A percentile compares a stretch with the other conserved stretches of the same genome.
phyloP scores from a whole-genome alignment of 2,113 vertebrate species.

The Muntiacus muntjak region DNA sequence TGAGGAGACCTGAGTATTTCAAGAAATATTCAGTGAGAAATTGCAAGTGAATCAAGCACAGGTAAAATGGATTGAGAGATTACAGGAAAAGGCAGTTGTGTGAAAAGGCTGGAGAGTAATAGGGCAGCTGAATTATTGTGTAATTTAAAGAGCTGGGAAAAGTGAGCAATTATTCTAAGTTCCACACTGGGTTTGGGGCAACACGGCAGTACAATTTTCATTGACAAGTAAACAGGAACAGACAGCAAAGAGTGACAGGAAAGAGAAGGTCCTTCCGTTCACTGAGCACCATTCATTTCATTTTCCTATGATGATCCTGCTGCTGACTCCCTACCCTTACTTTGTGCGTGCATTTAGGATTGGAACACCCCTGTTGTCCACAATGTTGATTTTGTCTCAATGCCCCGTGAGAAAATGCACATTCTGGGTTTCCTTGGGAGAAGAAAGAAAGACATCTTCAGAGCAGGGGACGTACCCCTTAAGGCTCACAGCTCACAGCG shows the following conservation, averaged over 20 bases:
- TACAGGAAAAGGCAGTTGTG: not conserved
- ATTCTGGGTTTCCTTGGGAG: not conserved
- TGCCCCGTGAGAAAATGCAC: not conserved
- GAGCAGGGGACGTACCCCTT: not conserved
- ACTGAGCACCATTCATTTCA: not conserved
- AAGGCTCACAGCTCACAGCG: not conserved
- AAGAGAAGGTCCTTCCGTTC: not conserved
- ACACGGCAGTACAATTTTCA: not conserved
- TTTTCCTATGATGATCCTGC: not conserved
- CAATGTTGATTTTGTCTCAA: not conserved
- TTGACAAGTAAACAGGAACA: accelerated
- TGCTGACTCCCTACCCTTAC: not conserved
- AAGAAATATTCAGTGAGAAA: not conserved
- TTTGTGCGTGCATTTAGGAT: not conserved
- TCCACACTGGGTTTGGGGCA: not conserved
- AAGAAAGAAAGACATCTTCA: not conserved
- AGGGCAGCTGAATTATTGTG: not conserved
- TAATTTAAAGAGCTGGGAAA: not conserved
- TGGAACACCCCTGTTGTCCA: not conserved
- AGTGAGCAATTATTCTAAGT: not conserved
- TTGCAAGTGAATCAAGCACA: not conserved
- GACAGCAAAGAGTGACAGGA: not conserved
- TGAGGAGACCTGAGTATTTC: not conserved
- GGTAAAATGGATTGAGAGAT: not conserved
- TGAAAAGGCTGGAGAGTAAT: not conserved